A percentile compares a stretch with the other conserved stretches of the same genome.
These are phyloP conservation scores for Campoletis sonorensis DNA, from an alignment of 1,140 invertebrate genomes.

Conservation along the genomic window DNA sequence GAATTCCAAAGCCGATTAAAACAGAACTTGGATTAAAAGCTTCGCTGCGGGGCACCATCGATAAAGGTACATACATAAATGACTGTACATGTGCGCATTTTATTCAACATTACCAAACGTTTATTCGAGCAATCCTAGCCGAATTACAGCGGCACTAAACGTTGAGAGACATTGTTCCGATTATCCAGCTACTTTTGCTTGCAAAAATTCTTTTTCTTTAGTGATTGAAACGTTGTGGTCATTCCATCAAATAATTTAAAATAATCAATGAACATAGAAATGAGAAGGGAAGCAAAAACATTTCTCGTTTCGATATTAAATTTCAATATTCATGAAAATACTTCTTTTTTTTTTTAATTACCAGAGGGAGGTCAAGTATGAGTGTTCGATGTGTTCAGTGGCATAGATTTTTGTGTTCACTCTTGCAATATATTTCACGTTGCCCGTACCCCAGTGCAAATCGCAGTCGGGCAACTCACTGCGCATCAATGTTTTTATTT, in stretches of 20 bases:
- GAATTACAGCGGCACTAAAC: conserved; percentile 6
- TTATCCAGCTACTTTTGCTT: background rate
- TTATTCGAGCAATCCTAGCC: background rate
- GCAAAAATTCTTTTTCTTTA: background rate
- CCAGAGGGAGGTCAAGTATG: background rate
- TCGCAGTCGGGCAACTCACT: background rate
- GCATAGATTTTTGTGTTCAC: background rate
- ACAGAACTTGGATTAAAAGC: conserved; percentile 40
- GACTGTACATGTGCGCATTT: background rate
- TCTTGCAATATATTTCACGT: background rate
- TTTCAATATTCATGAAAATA: too few species aligned
- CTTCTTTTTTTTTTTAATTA: background rate
- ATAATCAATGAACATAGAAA: background rate
- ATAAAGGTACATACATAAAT: background rate
- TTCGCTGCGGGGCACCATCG: background rate
- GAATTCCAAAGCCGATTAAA: conserved; percentile 40
- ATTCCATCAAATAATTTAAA: background rate
- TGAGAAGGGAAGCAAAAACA: background rate
- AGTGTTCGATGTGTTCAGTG: background rate
- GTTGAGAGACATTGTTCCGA: conserved; percentile 18
- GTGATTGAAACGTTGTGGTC: background rate
- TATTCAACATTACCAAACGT: background rate
- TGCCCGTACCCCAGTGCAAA: background rate
- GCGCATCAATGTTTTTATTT: background rate
- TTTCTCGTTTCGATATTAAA: too few species aligned